phyloP scores from a whole-genome alignment of 92 coral and sea anemone species.

The Metridium senile region DNA sequence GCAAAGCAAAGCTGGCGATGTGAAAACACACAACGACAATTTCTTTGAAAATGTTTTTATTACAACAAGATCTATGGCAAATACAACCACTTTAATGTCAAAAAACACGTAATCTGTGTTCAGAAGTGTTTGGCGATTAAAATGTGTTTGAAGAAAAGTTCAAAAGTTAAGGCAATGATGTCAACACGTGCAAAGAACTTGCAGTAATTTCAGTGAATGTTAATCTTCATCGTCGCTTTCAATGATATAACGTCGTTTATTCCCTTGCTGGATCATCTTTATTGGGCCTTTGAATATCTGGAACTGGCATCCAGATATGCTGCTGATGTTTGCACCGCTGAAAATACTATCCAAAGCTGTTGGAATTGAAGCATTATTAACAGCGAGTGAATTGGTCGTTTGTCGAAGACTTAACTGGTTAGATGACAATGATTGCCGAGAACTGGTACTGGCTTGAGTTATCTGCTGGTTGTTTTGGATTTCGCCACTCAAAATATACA shows the following conservation, averaged over 20 bases:
- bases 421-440: background rate
- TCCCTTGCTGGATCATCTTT: constrained; percentile 27
- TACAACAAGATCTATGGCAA: background rate
- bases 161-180: background rate
- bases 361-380: background rate
- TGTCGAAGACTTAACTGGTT: background rate
- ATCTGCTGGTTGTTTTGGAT: background rate
- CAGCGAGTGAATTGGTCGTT: background rate
- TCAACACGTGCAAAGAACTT: constrained; percentile 3
- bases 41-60: background rate
- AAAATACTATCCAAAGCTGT: background rate
- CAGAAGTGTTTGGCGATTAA: background rate
- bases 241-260: constrained; percentile 20
- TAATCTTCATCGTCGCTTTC: constrained; percentile 26
- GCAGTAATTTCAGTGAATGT: constrained; percentile 12
- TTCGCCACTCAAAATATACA: constrained; percentile 26
- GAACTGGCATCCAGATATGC: constrained; percentile 4
- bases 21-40: background rate
- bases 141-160: background rate
- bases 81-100: background rate
- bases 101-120: background rate
- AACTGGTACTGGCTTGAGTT: background rate
- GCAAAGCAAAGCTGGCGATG: background rate
- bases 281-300: constrained; percentile 37
- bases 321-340: constrained; percentile 33